Evolutionary conservation across 2,888 invertebrate genomes (phyloP), one percentile per base, ranked within the genome.

Genomic region (Heterodera filipjevi): DNA sequence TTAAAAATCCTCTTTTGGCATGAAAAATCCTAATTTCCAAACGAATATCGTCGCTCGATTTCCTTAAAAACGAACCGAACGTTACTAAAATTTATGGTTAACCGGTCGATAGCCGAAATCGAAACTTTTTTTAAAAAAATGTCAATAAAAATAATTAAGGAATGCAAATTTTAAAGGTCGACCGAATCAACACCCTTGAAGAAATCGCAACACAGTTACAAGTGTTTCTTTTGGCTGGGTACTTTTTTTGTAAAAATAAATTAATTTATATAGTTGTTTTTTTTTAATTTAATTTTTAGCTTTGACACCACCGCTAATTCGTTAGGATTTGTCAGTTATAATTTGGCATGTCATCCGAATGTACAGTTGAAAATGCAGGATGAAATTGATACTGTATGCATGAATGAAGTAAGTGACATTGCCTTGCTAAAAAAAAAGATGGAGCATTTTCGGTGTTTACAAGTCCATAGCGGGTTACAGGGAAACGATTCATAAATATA

Each of bases 301-400:
- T 80, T 85, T 76, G 87, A 92, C 83, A 92, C 92, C 0, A 91
- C 91, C 0, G 90, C 91, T 8, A 90, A 90, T 16, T 87, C 91
- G 5, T 85, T 92, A 19, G 89, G 89, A 3, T 91, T 90, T 83
- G 87, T 90, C 16, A 86, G 90, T 78, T 90, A 90, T 82, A 89
- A 90, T 76, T 86, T 92, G 77, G 90, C 91, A 5, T 85, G 86
- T 72, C 88, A 91, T 30, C 82, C 80, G n/a, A 89, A 90, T 1
- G 86, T 90, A 32, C 91, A 91, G 79, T 83, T 87, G 3, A 87
- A 70, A n/a, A 71, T 82, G 33, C 79, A 79, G 32, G 79, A 84
- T 39, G 87, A 87, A 76, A 83, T 87, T 32, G 82, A 83, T 33
- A 78, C 77, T 19, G 35, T 82, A 32, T 82, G 83, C 27, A 35